These are phyloP conservation scores for Dromius quadrimaculatus DNA, from an alignment of 2,888 invertebrate genomes.

Conservation along the genomic window DNA sequence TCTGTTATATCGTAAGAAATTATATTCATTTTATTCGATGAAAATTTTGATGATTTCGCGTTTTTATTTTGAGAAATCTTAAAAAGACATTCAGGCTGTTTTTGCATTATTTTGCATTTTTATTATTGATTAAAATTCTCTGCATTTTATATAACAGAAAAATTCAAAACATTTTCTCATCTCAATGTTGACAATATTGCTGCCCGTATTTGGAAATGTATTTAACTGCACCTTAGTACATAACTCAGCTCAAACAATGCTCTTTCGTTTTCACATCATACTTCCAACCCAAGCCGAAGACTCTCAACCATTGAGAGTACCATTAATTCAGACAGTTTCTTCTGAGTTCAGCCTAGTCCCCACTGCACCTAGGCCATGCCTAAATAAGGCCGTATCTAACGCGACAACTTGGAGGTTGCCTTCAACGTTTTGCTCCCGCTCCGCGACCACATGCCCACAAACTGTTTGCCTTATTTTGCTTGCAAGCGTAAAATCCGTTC, in stretches of 20 bases:
- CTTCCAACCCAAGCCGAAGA: not conserved
- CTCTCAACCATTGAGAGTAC: conserved; percentile 38
- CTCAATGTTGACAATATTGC: too few species aligned
- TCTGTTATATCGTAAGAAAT: too few species aligned
- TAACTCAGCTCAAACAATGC: conserved; percentile 25
- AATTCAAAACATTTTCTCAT: too few species aligned
- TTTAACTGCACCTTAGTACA: conserved; percentile 29
- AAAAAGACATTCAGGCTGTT: too few species aligned
- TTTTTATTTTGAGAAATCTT: too few species aligned
- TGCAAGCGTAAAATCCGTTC: conserved; percentile 39
- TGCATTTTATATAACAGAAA: too few species aligned
- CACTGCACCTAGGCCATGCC: conserved; percentile 45
- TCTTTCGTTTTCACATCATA: conserved; percentile 1
- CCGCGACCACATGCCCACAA: conserved; percentile 16
- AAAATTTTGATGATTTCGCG: too few species aligned
- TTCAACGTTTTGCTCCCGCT: conserved; percentile 24
- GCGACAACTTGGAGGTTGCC: conserved; percentile 31
- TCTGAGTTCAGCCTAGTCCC: conserved; percentile 28
- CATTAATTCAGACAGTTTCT: conserved; percentile 38
- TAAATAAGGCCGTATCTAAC: conserved; percentile 50
- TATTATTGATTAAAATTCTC: too few species aligned
- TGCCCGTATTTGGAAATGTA: conserved; percentile 37
- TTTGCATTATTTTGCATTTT: too few species aligned
- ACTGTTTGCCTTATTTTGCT: conserved; percentile 40
- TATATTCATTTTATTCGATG: too few species aligned